Conservation (phyloP, 2,113 vertebrate species). For the Polypterus senegalus region DNA sequence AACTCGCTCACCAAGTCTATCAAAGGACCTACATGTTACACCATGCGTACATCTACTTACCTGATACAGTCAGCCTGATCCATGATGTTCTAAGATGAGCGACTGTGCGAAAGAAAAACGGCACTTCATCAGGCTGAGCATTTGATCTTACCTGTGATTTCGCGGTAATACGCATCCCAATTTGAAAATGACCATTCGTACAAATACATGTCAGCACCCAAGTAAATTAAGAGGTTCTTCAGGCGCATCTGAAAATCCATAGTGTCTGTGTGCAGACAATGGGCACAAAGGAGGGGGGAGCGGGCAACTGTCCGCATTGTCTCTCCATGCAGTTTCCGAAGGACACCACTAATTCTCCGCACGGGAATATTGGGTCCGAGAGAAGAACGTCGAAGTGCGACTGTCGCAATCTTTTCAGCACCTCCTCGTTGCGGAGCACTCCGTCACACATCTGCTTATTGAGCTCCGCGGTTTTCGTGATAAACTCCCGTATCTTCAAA, state of each 20-base stretch:
- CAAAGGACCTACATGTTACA: neutral
- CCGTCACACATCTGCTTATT: too few species aligned
- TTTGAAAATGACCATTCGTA: conserved; percentile 43
- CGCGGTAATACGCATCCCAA: conserved; percentile 49
- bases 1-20: too few species aligned
- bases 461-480: too few species aligned
- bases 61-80: too few species aligned
- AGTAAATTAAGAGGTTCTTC: conserved; percentile 45
- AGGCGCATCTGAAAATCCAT: conserved; percentile 49
- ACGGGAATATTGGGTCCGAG: conserved; percentile 37
- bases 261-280: conserved; percentile 43
- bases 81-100: neutral
- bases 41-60: neutral
- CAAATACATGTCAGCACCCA: conserved; percentile 39
- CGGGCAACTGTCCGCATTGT: conserved; percentile 47
- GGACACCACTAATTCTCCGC: conserved; percentile 50
- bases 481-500: neutral
- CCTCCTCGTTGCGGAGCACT: too few species aligned
- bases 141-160: conserved; percentile 43
- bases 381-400: conserved; percentile 40
- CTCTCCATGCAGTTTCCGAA: conserved; percentile 48
- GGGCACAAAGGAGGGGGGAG: conserved; percentile 38
- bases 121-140: neutral
- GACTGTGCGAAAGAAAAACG: neutral
- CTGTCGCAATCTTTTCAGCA: too few species aligned